These are phyloP conservation scores for Brachionus manjavacas DNA, from an alignment of 1,140 invertebrate genomes.

Conservation along the genomic window DNA sequence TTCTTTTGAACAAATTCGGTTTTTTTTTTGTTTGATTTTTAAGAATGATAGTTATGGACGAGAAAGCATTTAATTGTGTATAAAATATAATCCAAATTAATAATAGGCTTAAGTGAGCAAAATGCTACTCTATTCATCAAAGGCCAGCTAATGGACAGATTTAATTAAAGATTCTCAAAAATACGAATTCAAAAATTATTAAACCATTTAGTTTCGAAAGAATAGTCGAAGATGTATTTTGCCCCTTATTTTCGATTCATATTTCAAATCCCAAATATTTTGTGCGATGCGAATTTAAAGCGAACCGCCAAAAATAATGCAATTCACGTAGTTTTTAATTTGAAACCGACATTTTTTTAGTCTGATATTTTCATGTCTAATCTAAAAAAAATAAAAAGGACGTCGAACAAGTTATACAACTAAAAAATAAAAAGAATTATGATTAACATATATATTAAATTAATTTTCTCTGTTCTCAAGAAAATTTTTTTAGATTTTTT, in stretches of 20 bases:
- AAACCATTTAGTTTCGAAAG: too few relatives aligned
- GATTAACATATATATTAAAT: too few relatives aligned
- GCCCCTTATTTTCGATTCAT: too few relatives aligned
- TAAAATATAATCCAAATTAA: background rate
- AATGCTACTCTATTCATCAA: background rate
- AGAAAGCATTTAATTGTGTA: background rate
- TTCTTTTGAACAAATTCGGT: background rate
- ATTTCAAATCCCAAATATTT: too few relatives aligned
- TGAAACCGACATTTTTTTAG: background rate
- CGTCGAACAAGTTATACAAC: background rate
- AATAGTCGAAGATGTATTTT: too few relatives aligned
- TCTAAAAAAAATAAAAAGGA: too few relatives aligned
- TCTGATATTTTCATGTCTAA: background rate
- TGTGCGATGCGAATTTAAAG: background rate
- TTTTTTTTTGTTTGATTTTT: background rate
- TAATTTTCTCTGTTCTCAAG: too few relatives aligned
- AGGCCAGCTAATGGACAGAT: background rate
- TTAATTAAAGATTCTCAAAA: background rate
- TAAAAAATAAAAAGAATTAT: background rate
- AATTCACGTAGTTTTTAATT: background rate
- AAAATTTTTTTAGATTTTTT: too few relatives aligned
- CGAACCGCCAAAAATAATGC: background rate
- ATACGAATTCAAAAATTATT: background rate
- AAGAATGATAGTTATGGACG: conserved; percentile 25
- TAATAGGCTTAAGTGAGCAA: conserved; percentile 1